A percentile compares a stretch with the other conserved stretches of the same genome.
phyloP scores from a whole-genome alignment of 1,140 invertebrate genomes.

The Caenorhabditis briggsae region DNA sequence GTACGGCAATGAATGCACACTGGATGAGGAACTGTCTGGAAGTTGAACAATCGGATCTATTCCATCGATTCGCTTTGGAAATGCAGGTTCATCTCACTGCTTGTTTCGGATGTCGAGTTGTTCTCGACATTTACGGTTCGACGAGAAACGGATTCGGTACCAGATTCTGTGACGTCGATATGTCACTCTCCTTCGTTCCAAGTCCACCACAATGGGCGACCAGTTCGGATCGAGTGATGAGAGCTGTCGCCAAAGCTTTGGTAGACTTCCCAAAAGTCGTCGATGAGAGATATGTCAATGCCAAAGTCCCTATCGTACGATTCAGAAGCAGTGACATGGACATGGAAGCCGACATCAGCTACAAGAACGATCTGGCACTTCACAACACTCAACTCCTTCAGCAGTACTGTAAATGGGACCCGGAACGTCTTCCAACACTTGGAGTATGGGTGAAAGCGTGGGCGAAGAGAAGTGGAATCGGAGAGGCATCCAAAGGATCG shows the following conservation, averaged over 20 bases:
- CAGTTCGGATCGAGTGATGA: conserved; percentile 78
- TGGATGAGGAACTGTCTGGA: conserved; percentile 26
- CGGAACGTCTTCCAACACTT: conserved; percentile 16
- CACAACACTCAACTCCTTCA: conserved; percentile 92
- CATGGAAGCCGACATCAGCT: conserved; percentile 88
- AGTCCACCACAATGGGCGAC: conserved; percentile 69
- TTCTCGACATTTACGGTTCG: conserved; percentile 86
- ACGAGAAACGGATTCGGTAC: conserved; percentile 94
- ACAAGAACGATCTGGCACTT: conserved; percentile 93
- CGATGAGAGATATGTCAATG: conserved; percentile 83
- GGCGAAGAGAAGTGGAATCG: conserved; percentile 92
- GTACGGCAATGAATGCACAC: conserved; percentile 32
- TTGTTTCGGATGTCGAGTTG: conserved; percentile 23
- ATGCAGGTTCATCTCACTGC: conserved; percentile 47
- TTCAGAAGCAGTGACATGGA: conserved; percentile 71
- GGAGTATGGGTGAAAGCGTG: conserved; percentile 81
- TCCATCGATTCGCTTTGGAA: conserved; percentile 54
- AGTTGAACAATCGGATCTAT: conserved; percentile 19
- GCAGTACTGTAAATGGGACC: conserved; percentile 85
- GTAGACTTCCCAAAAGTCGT: conserved; percentile 76
- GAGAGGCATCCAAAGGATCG: conserved; percentile 92
- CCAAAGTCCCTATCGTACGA: conserved; percentile 80
- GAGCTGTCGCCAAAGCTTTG: conserved; percentile 83
- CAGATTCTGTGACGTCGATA: conserved; percentile 90
- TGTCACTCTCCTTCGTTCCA: conserved; percentile 88